These are phyloP conservation scores for Xylophagus ater DNA, from an alignment of 2,888 invertebrate genomes.

Conservation along the genomic window DNA sequence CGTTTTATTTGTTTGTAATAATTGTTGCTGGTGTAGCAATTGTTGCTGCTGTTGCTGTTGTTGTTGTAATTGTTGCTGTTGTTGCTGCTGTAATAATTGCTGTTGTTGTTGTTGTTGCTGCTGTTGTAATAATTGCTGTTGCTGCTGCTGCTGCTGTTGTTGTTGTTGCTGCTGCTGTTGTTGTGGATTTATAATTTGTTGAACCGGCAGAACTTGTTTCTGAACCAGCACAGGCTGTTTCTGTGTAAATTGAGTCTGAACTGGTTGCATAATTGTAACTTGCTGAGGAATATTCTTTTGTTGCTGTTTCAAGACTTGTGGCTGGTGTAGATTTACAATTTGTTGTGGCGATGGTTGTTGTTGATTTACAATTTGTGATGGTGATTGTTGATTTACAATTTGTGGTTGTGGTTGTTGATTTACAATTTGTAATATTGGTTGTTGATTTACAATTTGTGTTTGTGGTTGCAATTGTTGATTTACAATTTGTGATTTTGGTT, in stretches of 20 bases:
- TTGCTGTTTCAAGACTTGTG: too few species aligned
- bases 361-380: constrained; percentile 1
- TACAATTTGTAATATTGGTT: constrained; percentile 8
- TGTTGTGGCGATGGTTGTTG: background rate
- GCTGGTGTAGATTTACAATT: background rate
- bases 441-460: constrained; percentile 41
- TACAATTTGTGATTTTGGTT: constrained; percentile 46
- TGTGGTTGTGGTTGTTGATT: constrained; percentile 41
- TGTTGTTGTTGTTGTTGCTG: constrained; percentile 2
- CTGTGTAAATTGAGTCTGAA: constrained; percentile 4
- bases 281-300: constrained; percentile 3
- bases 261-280: background rate
- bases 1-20: background rate
- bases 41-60: constrained; percentile 7
- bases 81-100: background rate
- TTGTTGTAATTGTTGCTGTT: background rate
- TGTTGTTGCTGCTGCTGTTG: constrained; percentile 19
- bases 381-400: constrained; percentile 43
- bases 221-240: constrained; percentile 15
- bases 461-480: constrained; percentile 42
- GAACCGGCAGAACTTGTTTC: constrained; percentile 21
- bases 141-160: constrained; percentile 2
- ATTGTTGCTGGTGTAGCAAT: constrained; percentile 4
- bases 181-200: constrained; percentile 28
- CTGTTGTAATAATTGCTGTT: background rate